Base-by-base conservation (phyloP, 2,888 invertebrate species). In the Arrhopalites spinosus region DNA sequence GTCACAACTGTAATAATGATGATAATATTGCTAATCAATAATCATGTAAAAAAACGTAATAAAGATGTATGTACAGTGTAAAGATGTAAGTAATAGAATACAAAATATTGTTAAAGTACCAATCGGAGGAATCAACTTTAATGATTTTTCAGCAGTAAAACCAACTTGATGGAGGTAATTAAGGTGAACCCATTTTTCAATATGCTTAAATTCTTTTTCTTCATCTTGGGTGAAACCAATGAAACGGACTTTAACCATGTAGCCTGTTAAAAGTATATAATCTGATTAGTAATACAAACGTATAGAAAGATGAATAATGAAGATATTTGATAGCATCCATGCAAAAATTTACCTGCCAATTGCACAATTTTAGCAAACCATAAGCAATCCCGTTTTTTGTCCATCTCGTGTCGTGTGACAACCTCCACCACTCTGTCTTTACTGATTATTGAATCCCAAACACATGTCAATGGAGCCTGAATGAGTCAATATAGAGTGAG, bases 291-390 rank as follows among this genome's bases (percentile, higher is more conserved):
- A n/a, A n/a, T n/a, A n/a, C n/a, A n/a, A n/a, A n/a, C n/a, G n/a
- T n/a, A n/a, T 30, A 1, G 5, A 67, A 43, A 69, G 27, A 23
- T 15, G 45, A 45, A 36, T 50, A 50, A 23, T 59, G 20, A 59
- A 13, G 20, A 59, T 23, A 59, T 59, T 23, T 23, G 20, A 45
- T 45, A 59, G 17, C 59, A 59, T 59, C 29, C 1, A 29, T n/a
- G 5, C 29, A 11, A 15, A 63, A 8, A 69, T 20, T 74, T 61
- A 74, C 74, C 74, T 59, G 43, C 53, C 17, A 45, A 36, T 11
- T 69, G 11, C 1, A 74, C 47, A 23, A 68, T 68, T 53, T 69
- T 45, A 20, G 36, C 74, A 69, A 67, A 68, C 74, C 74, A 74
- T 8, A 47, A 50, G 30, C 43, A 29, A n/a, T 11, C n/a, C n/a